Percentiles rank a stretch among this genome's conserved stretches.
These are phyloP conservation scores for Panorpa germanica DNA, from an alignment of 2,888 invertebrate species.

Conservation along the genomic window DNA sequence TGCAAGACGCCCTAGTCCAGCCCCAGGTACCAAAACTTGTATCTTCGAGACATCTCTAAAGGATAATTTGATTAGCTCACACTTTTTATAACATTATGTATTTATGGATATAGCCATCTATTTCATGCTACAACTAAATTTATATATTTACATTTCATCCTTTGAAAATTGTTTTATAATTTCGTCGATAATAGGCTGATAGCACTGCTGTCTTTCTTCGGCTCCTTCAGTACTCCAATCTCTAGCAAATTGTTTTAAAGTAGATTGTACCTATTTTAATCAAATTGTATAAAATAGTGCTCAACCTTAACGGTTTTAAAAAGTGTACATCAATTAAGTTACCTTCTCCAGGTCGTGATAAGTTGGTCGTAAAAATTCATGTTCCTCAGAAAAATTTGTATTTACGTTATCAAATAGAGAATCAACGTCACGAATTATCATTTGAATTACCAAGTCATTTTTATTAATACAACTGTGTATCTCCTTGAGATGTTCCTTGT, in stretches of 20 bases:
- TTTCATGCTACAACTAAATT: too few relatives aligned
- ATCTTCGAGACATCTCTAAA: constrained; percentile 31
- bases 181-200: constrained; percentile 75
- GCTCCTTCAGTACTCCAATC: constrained; percentile 87
- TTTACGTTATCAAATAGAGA: constrained; percentile 51
- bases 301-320: constrained; percentile 23
- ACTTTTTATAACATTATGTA: constrained; percentile 2
- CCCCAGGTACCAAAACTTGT: constrained; percentile 81
- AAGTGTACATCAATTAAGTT: constrained; percentile 18
- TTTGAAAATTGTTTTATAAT: constrained; percentile 52
- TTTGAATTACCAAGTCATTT: constrained; percentile 23
- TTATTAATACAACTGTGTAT: constrained; percentile 66
- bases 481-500: constrained; percentile 51
- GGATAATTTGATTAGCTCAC: constrained; percentile 8
- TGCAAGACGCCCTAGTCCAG: constrained; percentile 86
- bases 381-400: constrained; percentile 18
- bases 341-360: constrained; percentile 16
- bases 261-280: constrained; percentile 63
- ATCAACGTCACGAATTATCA: constrained; percentile 29
- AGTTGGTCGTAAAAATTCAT: constrained; percentile 4
- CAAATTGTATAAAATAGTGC: constrained; percentile 16
- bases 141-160: constrained; percentile 29
- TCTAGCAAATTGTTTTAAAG: constrained; percentile 87
- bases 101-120: not conserved
- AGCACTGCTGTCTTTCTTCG: constrained; percentile 68